Conservation (phyloP, 2,797 vertebrate genomes). For the Rhincodon typus region DNA sequence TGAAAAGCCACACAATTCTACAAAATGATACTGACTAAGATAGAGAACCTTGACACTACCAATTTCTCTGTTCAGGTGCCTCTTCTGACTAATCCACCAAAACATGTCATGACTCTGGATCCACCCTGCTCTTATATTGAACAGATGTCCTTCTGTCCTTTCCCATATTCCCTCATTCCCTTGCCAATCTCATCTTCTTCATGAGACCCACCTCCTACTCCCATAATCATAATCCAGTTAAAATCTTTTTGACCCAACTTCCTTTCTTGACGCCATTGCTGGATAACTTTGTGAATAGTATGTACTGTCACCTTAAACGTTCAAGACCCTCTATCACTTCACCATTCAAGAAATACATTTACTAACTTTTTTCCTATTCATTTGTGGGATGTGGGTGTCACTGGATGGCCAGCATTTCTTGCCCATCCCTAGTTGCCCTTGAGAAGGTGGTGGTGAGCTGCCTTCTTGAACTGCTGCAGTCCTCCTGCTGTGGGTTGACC, state of each 20-base stretch:
- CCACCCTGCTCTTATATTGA: background rate
- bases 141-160: no score
- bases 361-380: no score
- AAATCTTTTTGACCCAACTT: background rate
- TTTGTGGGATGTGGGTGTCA: no score
- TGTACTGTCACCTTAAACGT: background rate
- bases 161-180: background rate
- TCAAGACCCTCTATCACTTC: background rate
- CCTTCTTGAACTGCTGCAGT: no score
- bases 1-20: background rate
- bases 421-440: no score
- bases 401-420: no score
- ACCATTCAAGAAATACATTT: background rate
- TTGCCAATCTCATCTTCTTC: background rate
- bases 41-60: background rate
- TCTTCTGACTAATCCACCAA: background rate
- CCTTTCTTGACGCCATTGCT: background rate
- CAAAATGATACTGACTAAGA: background rate
- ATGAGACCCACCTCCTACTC: background rate
- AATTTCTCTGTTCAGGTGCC: background rate
- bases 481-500: no score
- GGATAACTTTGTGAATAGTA: background rate
- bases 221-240: background rate
- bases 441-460: no score
- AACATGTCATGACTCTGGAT: background rate